Evolutionary conservation across 2,797 vertebrate genomes (phyloP).

Genomic region (Schizopygopsis pylzovi): DNA sequence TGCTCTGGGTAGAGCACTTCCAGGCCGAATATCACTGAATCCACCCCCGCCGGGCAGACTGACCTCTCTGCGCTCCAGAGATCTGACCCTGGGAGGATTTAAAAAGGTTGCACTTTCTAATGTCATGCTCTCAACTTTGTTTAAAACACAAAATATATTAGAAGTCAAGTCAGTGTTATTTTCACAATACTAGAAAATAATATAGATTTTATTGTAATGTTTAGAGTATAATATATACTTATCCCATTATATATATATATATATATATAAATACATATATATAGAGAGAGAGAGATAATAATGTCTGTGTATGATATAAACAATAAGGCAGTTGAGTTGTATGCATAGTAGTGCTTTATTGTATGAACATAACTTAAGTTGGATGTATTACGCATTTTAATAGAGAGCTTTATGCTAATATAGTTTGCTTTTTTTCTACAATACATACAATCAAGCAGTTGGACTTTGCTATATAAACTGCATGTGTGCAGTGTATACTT

Average conservation of each 20-base stretch:
- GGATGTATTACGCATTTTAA: no score
- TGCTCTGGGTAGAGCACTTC: conserved; percentile 60
- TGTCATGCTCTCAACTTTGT: neutral
- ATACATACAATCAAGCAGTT: no score
- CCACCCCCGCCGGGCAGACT: conserved; percentile 72
- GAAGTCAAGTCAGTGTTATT: neutral
- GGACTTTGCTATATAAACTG: neutral
- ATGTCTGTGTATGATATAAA: neutral
- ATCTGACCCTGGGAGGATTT: conserved; percentile 76
- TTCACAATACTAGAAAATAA: neutral
- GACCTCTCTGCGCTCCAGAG: conserved; percentile 77
- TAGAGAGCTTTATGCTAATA: no score
- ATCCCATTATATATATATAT: neutral
- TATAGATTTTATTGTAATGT: neutral
- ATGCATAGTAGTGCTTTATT: neutral
- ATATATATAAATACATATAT: no score
- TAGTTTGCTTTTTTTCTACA: no score
- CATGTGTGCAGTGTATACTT: neutral
- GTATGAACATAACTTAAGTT: no score
- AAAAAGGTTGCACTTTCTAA: conserved; percentile 71
- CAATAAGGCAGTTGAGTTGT: neutral
- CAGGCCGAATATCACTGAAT: conserved; percentile 62
- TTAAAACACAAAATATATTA: neutral
- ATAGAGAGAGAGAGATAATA: no score
- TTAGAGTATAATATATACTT: neutral